These are phyloP conservation scores for Muricea muricata DNA, from an alignment of 92 coral and sea anemone species.

Conservation along the genomic window DNA sequence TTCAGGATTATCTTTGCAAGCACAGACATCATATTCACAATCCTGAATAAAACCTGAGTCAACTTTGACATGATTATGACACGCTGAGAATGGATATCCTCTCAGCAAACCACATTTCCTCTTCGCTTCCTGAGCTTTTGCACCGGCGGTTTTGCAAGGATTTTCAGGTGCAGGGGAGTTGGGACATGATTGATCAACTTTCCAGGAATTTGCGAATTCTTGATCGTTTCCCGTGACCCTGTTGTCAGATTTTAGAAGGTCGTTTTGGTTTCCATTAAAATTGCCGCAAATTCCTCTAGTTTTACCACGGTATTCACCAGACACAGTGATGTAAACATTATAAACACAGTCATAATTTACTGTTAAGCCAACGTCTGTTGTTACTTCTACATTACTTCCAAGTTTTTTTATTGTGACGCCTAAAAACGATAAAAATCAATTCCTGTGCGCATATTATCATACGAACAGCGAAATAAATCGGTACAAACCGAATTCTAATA, in stretches of 20 bases:
- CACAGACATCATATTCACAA: constrained; percentile 42
- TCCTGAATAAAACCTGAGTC: constrained; percentile 32
- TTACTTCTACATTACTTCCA: neutral
- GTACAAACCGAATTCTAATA: too few species aligned
- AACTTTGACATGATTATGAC: constrained; percentile 23
- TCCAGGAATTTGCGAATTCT: constrained; percentile 32
- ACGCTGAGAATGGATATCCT: constrained; percentile 3
- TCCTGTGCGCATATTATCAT: neutral
- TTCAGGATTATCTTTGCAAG: constrained; percentile 27
- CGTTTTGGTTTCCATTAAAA: constrained; percentile 19
- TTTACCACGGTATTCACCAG: constrained; percentile 7
- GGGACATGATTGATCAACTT: constrained; percentile 28
- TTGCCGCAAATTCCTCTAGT: constrained; percentile 34
- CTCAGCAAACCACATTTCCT: constrained; percentile 26
- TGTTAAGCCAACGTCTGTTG: constrained; percentile 11
- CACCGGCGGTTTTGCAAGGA: constrained; percentile 22
- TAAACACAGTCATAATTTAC: constrained; percentile 21
- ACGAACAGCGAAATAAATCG: too few species aligned
- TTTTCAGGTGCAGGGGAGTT: neutral
- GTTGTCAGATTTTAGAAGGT: constrained; percentile 7
- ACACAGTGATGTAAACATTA: constrained; percentile 14
- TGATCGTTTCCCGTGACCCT: neutral
- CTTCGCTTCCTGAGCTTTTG: constrained; percentile 27
- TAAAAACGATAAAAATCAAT: neutral
- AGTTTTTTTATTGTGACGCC: neutral